Percentiles rank a stretch among this genome's conserved stretches.
Conservation (phyloP, 2,888 invertebrate species). For the Apamea epomidion region DNA sequence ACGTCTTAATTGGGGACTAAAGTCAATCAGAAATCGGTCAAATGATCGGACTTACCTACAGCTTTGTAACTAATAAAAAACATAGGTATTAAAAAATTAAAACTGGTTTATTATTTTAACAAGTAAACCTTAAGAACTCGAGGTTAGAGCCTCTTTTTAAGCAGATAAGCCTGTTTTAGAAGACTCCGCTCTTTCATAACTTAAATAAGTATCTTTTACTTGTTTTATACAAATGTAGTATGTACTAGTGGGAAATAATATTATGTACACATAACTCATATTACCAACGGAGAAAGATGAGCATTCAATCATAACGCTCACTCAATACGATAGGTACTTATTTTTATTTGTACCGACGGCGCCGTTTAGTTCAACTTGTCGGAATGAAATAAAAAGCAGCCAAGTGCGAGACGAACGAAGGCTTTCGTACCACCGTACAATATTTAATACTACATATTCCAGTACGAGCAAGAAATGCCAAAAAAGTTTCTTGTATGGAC, state of each 20-base stretch:
- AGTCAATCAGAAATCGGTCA: conserved; percentile 8
- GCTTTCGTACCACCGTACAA: background rate
- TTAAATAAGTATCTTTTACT: background rate
- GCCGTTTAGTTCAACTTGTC: background rate
- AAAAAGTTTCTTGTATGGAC: no score
- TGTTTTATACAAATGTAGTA: no score
- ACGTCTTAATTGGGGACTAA: conserved; percentile 22
- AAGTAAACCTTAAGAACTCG: background rate
- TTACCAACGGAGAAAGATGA: background rate
- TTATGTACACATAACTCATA: background rate
- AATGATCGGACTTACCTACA: background rate
- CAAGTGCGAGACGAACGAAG: background rate
- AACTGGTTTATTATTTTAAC: background rate
- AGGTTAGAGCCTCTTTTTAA: background rate
- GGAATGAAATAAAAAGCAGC: background rate
- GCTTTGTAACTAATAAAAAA: background rate
- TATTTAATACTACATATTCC: background rate
- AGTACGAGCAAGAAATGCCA: background rate
- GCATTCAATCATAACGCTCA: background rate
- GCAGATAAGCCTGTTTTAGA: background rate
- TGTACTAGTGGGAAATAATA: background rate
- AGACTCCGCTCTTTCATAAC: background rate
- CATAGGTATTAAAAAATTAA: background rate
- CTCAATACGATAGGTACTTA: background rate
- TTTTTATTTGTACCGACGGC: background rate